These are phyloP conservation scores for Andrena haemorrhoa DNA, from an alignment of 2,888 invertebrate species.

Conservation along the genomic window DNA sequence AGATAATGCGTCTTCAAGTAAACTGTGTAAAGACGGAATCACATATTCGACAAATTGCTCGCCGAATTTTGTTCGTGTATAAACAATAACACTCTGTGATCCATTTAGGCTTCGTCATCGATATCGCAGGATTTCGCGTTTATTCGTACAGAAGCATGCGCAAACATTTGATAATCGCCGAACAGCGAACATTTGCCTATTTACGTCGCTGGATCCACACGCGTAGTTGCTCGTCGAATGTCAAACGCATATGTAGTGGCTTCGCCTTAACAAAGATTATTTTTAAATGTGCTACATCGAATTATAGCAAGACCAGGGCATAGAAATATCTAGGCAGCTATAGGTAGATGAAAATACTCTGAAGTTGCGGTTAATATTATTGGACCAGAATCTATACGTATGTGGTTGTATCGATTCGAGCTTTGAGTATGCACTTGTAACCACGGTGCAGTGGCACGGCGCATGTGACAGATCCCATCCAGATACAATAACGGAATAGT, in stretches of 20 bases:
- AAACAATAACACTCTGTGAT: too few species aligned
- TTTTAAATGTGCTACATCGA: background rate
- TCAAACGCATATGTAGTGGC: background rate
- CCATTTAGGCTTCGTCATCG: too few species aligned
- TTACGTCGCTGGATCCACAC: too few species aligned
- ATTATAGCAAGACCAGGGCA: background rate
- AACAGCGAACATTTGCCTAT: too few species aligned
- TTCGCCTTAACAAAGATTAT: background rate
- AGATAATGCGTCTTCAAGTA: too few species aligned
- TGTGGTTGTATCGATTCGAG: conserved; percentile 62
- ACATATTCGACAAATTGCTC: too few species aligned
- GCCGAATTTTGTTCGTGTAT: too few species aligned
- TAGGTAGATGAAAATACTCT: background rate
- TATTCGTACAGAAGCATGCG: too few species aligned
- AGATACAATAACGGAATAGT: background rate
- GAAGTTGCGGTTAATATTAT: conserved; percentile 48
- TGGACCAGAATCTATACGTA: conserved; percentile 58
- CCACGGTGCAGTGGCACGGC: background rate
- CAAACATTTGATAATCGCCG: too few species aligned
- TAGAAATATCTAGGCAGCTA: conserved; percentile 10
- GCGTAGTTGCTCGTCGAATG: too few species aligned
- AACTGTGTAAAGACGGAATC: too few species aligned
- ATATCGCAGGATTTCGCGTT: too few species aligned
- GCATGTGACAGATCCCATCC: background rate
- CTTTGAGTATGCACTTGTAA: conserved; percentile 33